These are phyloP conservation scores for Orchesella flavescens DNA, from an alignment of 2,888 invertebrate species.

Conservation along the genomic window DNA sequence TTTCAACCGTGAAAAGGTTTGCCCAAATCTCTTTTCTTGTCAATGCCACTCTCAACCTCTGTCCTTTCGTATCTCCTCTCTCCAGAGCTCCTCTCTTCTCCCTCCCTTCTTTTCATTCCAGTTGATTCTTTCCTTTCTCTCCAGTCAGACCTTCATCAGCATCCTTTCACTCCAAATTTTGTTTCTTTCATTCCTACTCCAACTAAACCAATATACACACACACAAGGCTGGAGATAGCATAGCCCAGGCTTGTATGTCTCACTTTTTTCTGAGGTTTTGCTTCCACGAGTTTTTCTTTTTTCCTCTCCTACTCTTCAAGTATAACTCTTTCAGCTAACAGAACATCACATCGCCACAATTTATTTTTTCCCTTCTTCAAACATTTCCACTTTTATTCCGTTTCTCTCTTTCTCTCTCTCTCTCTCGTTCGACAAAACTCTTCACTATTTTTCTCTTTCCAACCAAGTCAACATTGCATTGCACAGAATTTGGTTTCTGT, in stretches of 20 bases:
- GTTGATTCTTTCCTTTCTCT: constrained; percentile 32
- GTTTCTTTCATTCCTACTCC: constrained; percentile 1
- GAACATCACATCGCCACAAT: constrained; percentile 40
- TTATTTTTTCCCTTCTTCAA: constrained; percentile 44
- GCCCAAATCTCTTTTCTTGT: constrained; percentile 68
- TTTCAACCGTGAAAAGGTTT: constrained; percentile 70
- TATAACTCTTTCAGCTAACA: constrained; percentile 17
- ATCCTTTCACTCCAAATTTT: constrained; percentile 34
- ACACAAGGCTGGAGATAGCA: neutral
- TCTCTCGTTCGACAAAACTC: constrained; percentile 12
- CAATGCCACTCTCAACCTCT: constrained; percentile 71
- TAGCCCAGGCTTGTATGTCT: neutral
- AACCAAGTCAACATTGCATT: constrained; percentile 21
- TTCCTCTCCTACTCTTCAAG: neutral
- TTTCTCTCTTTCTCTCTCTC: constrained; percentile 7
- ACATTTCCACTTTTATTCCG: constrained; percentile 49
- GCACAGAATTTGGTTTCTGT: constrained; percentile 25
- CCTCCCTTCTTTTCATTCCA: constrained; percentile 27
- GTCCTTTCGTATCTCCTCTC: constrained; percentile 67
- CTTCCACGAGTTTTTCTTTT: neutral
- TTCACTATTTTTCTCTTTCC: constrained; percentile 1
- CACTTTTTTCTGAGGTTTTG: constrained; percentile 19
- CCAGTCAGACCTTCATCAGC: constrained; percentile 30
- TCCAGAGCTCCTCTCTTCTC: constrained; percentile 49
- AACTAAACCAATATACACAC: constrained; percentile 11